A percentile compares a stretch with the other conserved stretches of the same genome.
Evolutionary conservation across 2,888 invertebrate genomes (phyloP).

Genomic region (Melanostoma scalare): DNA sequence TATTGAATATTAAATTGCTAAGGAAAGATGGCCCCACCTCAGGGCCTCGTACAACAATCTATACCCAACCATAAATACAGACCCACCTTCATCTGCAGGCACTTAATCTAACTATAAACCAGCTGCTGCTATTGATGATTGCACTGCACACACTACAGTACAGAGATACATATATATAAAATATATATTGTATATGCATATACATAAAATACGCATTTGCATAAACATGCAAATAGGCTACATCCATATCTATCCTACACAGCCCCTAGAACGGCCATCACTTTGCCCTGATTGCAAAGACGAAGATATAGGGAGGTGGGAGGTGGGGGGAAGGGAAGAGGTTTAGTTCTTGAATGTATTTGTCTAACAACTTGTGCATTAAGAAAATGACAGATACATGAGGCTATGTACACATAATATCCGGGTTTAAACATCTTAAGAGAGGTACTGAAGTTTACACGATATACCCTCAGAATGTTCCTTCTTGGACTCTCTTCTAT

Average conservation of each 20-base stretch:
- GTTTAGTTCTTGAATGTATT: constrained; percentile 24
- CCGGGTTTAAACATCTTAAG: constrained; percentile 60
- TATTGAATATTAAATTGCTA: constrained; percentile 37
- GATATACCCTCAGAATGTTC: constrained; percentile 58
- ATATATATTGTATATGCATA: background rate
- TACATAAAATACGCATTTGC: constrained; percentile 56
- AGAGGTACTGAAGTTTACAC: constrained; percentile 56
- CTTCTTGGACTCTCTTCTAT: constrained; percentile 45
- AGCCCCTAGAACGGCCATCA: constrained; percentile 48
- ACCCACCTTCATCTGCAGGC: constrained; percentile 26
- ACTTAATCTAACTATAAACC: constrained; percentile 69
- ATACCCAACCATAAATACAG: background rate
- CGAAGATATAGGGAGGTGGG: constrained; percentile 8
- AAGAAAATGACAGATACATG: constrained; percentile 71
- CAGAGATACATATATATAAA: background rate
- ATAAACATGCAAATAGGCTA: constrained; percentile 67
- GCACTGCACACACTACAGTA: constrained; percentile 40
- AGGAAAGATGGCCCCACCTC: constrained; percentile 29
- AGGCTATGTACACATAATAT: constrained; percentile 64
- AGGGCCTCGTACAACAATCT: constrained; percentile 27
- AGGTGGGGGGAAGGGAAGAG: background rate
- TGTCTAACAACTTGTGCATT: constrained; percentile 62
- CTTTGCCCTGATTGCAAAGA: constrained; percentile 57
- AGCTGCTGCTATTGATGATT: constrained; percentile 68
- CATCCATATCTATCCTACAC: constrained; percentile 20